Base-by-base conservation (phyloP, 2,888 invertebrate species). In the Diloba caeruleocephala region DNA sequence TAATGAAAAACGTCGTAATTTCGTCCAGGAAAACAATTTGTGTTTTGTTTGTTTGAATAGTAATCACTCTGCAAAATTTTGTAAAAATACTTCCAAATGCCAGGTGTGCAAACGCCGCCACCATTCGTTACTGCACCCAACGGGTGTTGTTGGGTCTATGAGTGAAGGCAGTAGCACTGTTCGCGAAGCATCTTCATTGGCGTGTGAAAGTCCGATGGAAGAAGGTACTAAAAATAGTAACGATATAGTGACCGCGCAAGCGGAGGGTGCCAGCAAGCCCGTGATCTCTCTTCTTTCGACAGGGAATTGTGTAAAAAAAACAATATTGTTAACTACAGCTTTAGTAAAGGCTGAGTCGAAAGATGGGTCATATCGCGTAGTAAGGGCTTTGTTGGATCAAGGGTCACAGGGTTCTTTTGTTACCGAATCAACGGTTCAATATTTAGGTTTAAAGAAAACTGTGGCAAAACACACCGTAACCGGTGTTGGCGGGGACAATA, bases 341-440 rank as follows among this genome's bases (percentile, higher is more conserved):
- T 36, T 54, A 13, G 7, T 59, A 0, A 15, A 51, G 7, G 67
- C 43, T 2, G 23, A 45, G 25, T 34, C 65, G 3, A 59, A 28
- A 33, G 43, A 42, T 3, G 69, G 68, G 1, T 3, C 8, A 2
- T 13, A 21, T 4, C 25, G 37, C 0, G n/a, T 44, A 4, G 3
- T 74, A 1, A 48, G 74, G 28, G 63, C 63, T 4, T 50, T 77
- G 8, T 3, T 76, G 5, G 71, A 76, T 26, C 72, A 68, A 39
- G 73, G 69, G 1, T 72, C 71, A 4, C 70, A 71, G 5, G 64
- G 60, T 0, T 63, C 63, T 0, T 71, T 75, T 31, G 31, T 76
- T 0, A 71, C 71, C 0, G 73, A 74, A 12, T 10, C 39, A 1
- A 29, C 14, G 23, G 46, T 32, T 1, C 55, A 49, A 10, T 19